Evolutionary conservation across 2,888 invertebrate species (phyloP), one percentile per base, ranked within the genome.

Genomic region (Meta bourneti): DNA sequence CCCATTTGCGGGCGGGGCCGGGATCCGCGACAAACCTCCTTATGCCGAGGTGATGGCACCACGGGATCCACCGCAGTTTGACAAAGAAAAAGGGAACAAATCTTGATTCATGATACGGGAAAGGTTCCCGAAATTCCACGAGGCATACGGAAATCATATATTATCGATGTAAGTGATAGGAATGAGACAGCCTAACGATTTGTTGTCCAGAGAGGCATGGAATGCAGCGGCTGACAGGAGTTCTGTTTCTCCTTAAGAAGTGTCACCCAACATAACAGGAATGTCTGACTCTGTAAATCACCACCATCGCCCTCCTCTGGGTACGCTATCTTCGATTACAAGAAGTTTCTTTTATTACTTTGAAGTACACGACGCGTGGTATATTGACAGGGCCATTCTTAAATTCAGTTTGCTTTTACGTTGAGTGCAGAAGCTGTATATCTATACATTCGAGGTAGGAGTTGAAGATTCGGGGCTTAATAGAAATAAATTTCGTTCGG

Each of bases 161-260:
- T 92, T 92, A 88, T 92, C 84, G 75, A 84, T 92, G 88, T 88
- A 92, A 92, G 91, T 92, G 88, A 92, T 92, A 92, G 88, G 88
- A 89, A 92, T 88, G 80, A 69, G 91, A 88, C 88, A 89, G 80
- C 20, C 70, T 54, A 72, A 91, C 91, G 87, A 91, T 91, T 91
- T 91, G 91, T 91, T 91, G 91, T 87, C 78, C 75, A 78, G 83
- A 89, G 83, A 83, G 78, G 74, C 81, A 19, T 51, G 85, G 83
- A 83, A 83, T 89, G 82, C 82, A 48, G 79, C 51, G 11, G 61
- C 82, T 91, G 91, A 91, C 91, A 91, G 91, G 74, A 86, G 82
- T 87, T 91, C 86, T 86, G 86, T 86, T 81, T 75, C 83, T 91
- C 91, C 82, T 91, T 87, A 87, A 91, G 87, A 91, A 87, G 87